A percentile compares a stretch with the other conserved stretches of the same genome.
Conservation (phyloP, 2,113 vertebrate genomes). For the Lampris megalopsis region DNA sequence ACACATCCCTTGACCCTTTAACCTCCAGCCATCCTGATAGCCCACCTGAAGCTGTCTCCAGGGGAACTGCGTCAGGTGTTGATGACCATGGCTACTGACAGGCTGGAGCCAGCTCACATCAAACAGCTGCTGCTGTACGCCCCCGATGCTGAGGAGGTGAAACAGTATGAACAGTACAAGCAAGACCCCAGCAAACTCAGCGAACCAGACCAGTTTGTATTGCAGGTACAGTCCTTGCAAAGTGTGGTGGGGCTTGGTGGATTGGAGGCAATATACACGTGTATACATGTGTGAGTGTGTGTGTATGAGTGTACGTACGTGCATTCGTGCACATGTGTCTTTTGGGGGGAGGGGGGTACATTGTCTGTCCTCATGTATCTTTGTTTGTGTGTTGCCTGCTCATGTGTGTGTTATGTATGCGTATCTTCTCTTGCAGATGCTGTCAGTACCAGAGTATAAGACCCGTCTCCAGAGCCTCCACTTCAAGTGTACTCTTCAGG, state of each 20-base stretch:
- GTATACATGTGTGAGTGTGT: background rate
- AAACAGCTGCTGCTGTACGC: constrained; percentile 96
- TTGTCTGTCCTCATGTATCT: background rate
- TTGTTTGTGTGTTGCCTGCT: background rate
- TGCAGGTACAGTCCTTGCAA: constrained; percentile 85
- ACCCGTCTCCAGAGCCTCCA: constrained; percentile 92
- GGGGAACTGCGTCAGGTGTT: constrained; percentile 90
- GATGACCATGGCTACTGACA: constrained; percentile 90
- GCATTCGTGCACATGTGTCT: too few relatives aligned
- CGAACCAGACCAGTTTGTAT: constrained; percentile 94
- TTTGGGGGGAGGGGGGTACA: background rate
- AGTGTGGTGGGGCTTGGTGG: background rate
- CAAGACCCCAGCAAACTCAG: constrained; percentile 91
- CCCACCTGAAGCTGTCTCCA: constrained; percentile 95
- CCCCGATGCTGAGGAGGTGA: constrained; percentile 92
- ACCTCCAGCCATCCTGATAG: constrained; percentile 92
- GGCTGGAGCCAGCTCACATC: constrained; percentile 93
- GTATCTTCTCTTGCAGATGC: constrained; percentile 59
- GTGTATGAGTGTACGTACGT: background rate
- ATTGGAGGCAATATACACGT: background rate
- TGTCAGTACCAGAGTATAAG: constrained; percentile 92
- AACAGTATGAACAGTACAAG: constrained; percentile 88
- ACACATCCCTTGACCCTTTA: background rate
- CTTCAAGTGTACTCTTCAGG: constrained; percentile 93
- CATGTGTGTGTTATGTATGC: background rate